phyloP scores from a whole-genome alignment of 2,113 vertebrate species.

The Perca flavescens region DNA sequence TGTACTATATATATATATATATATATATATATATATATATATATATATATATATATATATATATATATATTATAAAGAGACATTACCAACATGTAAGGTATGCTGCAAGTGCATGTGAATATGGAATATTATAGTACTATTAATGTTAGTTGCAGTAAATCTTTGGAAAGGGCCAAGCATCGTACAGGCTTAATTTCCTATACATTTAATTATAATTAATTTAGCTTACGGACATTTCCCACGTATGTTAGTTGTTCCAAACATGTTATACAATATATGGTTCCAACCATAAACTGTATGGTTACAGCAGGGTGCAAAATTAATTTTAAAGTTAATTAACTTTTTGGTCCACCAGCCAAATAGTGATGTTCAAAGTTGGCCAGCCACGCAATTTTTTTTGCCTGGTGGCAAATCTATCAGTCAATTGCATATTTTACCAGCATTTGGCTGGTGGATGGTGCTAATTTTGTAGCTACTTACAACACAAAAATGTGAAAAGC shows the following conservation, averaged over 20 bases:
- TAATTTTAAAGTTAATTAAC: too few relatives aligned
- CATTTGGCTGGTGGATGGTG: too few relatives aligned
- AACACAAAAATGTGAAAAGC: too few relatives aligned
- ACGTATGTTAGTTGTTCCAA: not conserved
- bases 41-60: rapidly evolving
- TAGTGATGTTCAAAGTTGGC: too few relatives aligned
- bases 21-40: rapidly evolving
- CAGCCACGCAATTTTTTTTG: too few relatives aligned
- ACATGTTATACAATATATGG: too few relatives aligned
- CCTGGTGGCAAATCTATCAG: too few relatives aligned
- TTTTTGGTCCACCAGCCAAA: too few relatives aligned
- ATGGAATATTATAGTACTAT: not conserved
- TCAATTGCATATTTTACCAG: too few relatives aligned
- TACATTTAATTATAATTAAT: not conserved
- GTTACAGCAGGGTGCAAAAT: too few relatives aligned
- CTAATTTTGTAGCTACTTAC: too few relatives aligned
- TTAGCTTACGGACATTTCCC: not conserved
- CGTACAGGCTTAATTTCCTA: not conserved
- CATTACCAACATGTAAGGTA: not conserved
- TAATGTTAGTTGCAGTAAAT: not conserved
- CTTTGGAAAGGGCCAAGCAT: not conserved
- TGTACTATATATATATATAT: not conserved
- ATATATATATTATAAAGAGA: not conserved
- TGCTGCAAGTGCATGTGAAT: not conserved
- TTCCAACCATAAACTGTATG: too few relatives aligned